Evolutionary conservation across 2,113 vertebrate genomes (phyloP).

Genomic region (Eptatretus burgeri): DNA sequence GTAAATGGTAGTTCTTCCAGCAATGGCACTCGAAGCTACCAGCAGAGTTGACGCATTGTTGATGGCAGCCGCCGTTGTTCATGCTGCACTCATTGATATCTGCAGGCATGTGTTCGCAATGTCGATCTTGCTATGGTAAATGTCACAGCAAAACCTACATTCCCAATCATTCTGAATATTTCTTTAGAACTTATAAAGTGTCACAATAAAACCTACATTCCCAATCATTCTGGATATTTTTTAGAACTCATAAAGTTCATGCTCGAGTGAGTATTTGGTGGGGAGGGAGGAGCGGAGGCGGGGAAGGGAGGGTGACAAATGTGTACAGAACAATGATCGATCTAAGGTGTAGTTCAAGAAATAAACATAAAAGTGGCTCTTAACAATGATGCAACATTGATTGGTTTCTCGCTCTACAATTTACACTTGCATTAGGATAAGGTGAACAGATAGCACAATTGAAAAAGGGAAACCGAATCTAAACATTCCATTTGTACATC

Average conservation of each 20-base stretch:
- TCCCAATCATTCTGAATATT: neutral
- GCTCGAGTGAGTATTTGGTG: conserved; percentile 1
- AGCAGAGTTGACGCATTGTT: conserved; percentile 44
- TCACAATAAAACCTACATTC: neutral
- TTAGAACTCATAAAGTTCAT: neutral
- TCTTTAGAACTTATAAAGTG: neutral
- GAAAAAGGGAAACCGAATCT: too few relatives aligned
- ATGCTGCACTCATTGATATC: conserved; percentile 75
- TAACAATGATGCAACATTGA: neutral
- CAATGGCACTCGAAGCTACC: conserved; percentile 63
- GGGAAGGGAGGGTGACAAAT: neutral
- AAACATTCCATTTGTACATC: too few relatives aligned
- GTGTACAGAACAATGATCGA: neutral
- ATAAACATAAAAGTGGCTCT: neutral
- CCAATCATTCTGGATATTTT: neutral
- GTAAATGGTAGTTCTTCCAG: conserved; percentile 41
- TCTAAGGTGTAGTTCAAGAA: neutral
- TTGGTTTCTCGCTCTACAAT: neutral
- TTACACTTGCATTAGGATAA: too few relatives aligned
- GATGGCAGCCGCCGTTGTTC: conserved; percentile 68
- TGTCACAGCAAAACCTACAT: neutral
- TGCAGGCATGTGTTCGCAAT: conserved; percentile 13
- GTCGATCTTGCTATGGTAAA: neutral
- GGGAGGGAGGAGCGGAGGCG: neutral
- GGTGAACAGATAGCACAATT: too few relatives aligned